A percentile compares a stretch with the other conserved stretches of the same genome.
Evolutionary conservation across 2,888 invertebrate genomes (phyloP).

Genomic region (Ophion ellenae): DNA sequence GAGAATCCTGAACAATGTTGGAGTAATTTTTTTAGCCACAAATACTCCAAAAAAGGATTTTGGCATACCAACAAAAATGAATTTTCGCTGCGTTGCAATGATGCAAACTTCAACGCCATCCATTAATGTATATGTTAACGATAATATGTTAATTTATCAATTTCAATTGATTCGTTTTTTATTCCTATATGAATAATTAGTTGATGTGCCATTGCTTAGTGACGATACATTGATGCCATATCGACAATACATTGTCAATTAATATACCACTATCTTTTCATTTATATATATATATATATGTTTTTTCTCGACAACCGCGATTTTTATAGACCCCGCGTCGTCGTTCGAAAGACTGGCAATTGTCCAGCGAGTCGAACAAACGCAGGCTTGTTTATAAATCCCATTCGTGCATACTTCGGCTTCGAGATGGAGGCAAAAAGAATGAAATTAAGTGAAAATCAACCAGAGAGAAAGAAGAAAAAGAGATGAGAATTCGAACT

Average conservation of each 20-base stretch:
- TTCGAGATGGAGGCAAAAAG: not conserved
- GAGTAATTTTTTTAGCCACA: too few species aligned
- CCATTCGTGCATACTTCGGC: not conserved
- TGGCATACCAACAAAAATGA: too few species aligned
- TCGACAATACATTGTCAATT: too few species aligned
- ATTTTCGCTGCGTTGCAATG: too few species aligned
- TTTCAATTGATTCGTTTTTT: not conserved
- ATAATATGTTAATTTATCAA: too few species aligned
- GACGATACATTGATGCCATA: too few species aligned
- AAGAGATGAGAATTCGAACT: conserved; percentile 17
- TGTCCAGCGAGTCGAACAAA: conserved; percentile 47
- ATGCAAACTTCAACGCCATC: not conserved
- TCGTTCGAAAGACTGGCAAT: conserved; percentile 60
- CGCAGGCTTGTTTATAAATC: not conserved
- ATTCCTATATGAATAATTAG: not conserved
- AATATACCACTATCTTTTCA: too few species aligned
- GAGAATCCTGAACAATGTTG: too few species aligned
- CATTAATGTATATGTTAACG: not conserved
- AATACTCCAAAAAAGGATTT: too few species aligned
- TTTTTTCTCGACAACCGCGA: conserved; percentile 1
- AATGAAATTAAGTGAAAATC: not conserved
- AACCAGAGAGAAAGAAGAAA: conserved; percentile 11
- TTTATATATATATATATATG: not conserved
- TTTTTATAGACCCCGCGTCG: conserved; percentile 27
- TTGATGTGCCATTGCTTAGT: too few species aligned